Percentiles rank a stretch among this genome's conserved stretches.
Conservation (phyloP, 2,888 invertebrate genomes). For the Pollenia amentaria region DNA sequence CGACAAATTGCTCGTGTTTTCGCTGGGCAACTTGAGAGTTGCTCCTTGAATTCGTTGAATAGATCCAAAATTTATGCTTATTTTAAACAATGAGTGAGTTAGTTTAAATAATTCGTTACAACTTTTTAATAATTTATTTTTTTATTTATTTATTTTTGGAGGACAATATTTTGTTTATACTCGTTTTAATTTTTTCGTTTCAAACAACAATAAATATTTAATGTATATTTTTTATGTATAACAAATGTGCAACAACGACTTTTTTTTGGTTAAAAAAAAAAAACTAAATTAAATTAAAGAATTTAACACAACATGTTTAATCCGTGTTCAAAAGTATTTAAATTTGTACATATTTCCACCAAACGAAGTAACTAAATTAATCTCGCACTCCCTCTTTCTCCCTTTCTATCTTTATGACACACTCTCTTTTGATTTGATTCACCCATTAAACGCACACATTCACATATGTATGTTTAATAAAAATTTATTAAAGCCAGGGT, state of each 20-base stretch:
- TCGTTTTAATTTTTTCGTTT: conserved; percentile 14
- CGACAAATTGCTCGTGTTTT: conserved; percentile 82
- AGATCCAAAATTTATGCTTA: conserved; percentile 82
- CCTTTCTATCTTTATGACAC: not conserved
- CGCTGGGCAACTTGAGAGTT: conserved; percentile 85
- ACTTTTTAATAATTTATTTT: not conserved
- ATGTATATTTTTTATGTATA: not conserved
- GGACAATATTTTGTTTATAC: conserved; percentile 27
- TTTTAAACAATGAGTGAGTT: not conserved
- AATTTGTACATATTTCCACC: conserved; percentile 49
- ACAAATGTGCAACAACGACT: not conserved
- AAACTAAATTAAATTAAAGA: conserved; percentile 7
- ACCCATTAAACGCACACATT: conserved; percentile 33
- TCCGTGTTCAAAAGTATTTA: conserved; percentile 47
- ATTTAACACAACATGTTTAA: conserved; percentile 49
- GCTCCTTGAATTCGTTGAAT: conserved; percentile 83
- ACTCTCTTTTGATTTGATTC: conserved; percentile 32
- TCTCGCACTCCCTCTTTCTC: not conserved
- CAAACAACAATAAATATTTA: conserved; percentile 19
- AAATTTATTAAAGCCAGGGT: conserved; percentile 57
- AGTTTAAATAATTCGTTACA: not conserved
- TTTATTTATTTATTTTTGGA: conserved; percentile 1
- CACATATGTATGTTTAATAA: conserved; percentile 50
- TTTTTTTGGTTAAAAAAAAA: no score
- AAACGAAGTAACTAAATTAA: conserved; percentile 21